Evolutionary conservation across 1,140 invertebrate genomes (phyloP).

Genomic region (Bombus ignitus): DNA sequence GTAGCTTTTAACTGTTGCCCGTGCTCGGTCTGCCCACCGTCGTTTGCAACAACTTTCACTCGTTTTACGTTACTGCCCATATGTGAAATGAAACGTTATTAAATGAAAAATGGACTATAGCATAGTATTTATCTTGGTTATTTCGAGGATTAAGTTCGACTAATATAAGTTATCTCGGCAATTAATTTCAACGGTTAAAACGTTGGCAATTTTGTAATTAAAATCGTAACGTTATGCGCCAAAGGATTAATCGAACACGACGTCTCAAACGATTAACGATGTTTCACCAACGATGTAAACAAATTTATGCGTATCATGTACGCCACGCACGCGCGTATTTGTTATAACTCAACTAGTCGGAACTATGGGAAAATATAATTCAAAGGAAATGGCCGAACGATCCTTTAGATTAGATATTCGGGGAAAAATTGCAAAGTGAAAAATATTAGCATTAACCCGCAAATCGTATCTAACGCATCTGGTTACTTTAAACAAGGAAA

Average conservation of each 20-base stretch:
- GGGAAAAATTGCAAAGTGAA: neutral
- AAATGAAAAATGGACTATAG: neutral
- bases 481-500: neutral
- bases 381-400: neutral
- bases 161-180: neutral
- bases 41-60: constrained; percentile 28
- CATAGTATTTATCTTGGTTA: neutral
- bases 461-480: neutral
- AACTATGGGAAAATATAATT: neutral
- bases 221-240: neutral
- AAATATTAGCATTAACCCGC: neutral
- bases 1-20: constrained; percentile 14
- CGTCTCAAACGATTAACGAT: neutral
- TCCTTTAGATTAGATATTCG: neutral
- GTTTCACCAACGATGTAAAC: neutral
- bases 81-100: constrained; percentile 3
- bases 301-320: neutral
- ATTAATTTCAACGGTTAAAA: neutral
- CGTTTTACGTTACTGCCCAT: constrained; percentile 7
- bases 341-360: neutral
- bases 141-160: neutral
- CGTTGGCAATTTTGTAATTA: neutral
- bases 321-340: neutral
- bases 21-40: neutral
- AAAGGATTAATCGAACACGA: neutral